A percentile compares a stretch with the other conserved stretches of the same genome.
Evolutionary conservation across 2,113 vertebrate genomes (phyloP).

Genomic region (Odocoileus virginianus): DNA sequence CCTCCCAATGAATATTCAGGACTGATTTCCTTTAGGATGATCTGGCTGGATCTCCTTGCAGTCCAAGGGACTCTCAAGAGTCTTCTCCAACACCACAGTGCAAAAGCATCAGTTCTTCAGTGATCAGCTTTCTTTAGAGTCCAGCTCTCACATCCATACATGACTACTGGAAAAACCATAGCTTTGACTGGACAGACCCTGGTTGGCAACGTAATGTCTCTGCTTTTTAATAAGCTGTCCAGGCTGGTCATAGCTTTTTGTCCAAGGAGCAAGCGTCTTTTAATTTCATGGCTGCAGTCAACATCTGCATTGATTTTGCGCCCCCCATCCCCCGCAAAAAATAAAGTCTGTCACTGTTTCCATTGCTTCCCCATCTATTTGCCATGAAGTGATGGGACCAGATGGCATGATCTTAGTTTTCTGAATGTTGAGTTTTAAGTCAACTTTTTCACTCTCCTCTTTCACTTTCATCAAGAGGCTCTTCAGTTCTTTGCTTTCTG

Average conservation of each 20-base stretch:
- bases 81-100: not conserved
- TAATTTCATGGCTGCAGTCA: not conserved
- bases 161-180: not conserved
- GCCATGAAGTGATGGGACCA: not conserved
- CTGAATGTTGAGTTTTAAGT: not conserved
- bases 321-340: not conserved
- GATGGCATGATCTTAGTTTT: not conserved
- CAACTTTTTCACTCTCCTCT: not conserved
- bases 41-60: not conserved
- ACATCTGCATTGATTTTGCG: not conserved
- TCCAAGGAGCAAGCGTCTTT: not conserved
- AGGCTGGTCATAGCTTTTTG: not conserved
- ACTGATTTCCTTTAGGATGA: not conserved
- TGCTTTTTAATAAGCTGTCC: not conserved
- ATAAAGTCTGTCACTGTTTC: not conserved
- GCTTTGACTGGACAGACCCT: not conserved
- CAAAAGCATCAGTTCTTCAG: not conserved
- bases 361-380: not conserved
- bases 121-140: not conserved
- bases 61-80: not conserved
- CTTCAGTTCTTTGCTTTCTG: not conserved
- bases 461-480: not conserved
- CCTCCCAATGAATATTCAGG: not conserved
- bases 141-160: not conserved
- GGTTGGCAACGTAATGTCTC: not conserved